Base-by-base conservation (phyloP, 2,797 vertebrate genomes). In the Furcifer pardalis region DNA sequence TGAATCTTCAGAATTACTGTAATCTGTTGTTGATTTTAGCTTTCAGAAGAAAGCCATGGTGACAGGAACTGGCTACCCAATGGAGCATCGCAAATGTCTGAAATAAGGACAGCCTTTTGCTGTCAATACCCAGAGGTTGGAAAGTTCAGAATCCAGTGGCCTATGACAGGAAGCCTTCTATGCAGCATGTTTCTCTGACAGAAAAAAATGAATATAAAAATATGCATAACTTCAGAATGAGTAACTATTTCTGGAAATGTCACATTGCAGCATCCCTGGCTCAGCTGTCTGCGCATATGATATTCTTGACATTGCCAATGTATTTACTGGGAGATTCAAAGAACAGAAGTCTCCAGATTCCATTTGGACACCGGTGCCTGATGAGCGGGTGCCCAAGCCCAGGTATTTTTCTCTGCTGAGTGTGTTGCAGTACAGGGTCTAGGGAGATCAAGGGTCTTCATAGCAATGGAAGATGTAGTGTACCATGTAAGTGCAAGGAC, bases 211-310 rank as follows among this genome's bases (percentile, higher is more conserved):
- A 46, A 25, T 56, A 32, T n/a, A 44, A 71, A 94, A 92, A 92
- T 94, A 93, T 95, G 93, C 82, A 81, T 94, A 90, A 83, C 84
- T 90, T 59, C 76, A 68, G 69, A 87, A 6, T 92, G 88, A 93
- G 90, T 95, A 93, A 95, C 86, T 75, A 49, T 91, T 91, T 92
- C 87, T 88, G 92, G 85, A 94, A 92, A 95, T 93, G 88, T 94
- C 92, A 88, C 56, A 78, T 96, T 94, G 65, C 96, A 99, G 99
- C 93, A 99, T 99, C 95, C 98, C 99, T 62, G 99, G 99, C 84
- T 99, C 99, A 44, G 99, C 99, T 0, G 98, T 99, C 82, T 99
- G 99, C 82, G 99, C 98, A 87, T 99, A 99, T 84, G 98, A 99
- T 95, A 99, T 99, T 98, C 95, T 95, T 37, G 99, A 99, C 86